These are phyloP conservation scores for Heteronetta atricapilla DNA, from an alignment of 2,113 vertebrate species.

Conservation along the genomic window DNA sequence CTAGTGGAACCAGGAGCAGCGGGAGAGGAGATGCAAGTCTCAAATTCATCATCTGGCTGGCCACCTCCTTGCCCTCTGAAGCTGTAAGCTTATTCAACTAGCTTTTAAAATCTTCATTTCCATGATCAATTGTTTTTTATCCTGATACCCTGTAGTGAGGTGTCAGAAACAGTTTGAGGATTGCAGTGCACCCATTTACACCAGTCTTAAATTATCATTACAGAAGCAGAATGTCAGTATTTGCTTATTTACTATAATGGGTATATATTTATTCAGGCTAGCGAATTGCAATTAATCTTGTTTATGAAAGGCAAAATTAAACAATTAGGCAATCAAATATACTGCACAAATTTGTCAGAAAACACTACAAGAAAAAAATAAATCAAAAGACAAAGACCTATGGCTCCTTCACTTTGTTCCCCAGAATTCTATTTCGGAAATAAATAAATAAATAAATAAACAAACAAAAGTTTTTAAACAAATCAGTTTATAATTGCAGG, in stretches of 20 bases:
- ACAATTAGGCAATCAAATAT: conserved; percentile 57
- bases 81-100: not conserved
- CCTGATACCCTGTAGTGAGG: not conserved
- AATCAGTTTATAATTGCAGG: not conserved
- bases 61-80: not conserved
- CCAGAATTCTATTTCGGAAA: conserved; percentile 1
- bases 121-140: not conserved
- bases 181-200: not conserved
- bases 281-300: conserved; percentile 56
- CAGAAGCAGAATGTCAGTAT: not conserved
- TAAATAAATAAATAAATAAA: not conserved
- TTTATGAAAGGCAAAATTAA: conserved; percentile 63
- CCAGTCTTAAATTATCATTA: not conserved
- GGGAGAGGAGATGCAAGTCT: not conserved
- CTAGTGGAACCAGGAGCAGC: not conserved
- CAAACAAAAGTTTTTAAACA: not conserved
- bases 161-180: not conserved
- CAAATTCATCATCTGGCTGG: not conserved
- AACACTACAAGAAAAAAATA: not conserved
- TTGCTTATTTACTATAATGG: conserved; percentile 47
- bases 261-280: conserved; percentile 60
- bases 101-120: not conserved
- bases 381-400: conserved; percentile 3
- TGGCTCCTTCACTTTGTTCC: conserved; percentile 37
- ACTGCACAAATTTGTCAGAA: conserved; percentile 27